Percentiles rank a stretch among this genome's conserved stretches.
Conservation (phyloP, 30 jellyfish, hydroid and myxozoan species). For the Nemopilema nomurai region DNA sequence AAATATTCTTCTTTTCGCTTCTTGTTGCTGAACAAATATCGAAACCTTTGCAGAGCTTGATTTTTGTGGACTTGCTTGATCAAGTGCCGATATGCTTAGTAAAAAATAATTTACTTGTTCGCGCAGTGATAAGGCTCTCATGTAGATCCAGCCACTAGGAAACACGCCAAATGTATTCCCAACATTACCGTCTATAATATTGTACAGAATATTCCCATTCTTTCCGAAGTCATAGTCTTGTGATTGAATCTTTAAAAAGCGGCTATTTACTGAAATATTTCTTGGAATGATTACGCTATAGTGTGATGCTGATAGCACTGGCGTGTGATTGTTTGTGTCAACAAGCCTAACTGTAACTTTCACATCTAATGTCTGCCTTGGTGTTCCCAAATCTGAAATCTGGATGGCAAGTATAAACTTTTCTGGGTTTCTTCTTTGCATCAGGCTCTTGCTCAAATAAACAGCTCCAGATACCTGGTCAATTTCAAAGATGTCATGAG, state of each 20-base stretch:
- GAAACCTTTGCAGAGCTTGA: conserved; percentile 21
- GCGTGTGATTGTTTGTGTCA: conserved; percentile 58
- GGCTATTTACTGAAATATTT: conserved; percentile 52
- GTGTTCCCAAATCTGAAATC: conserved; percentile 59
- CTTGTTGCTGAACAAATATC: conserved; percentile 29
- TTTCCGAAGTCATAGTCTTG: conserved; percentile 53
- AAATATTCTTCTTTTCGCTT: conserved; percentile 8
- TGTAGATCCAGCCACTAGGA: conserved; percentile 74
- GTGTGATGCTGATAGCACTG: conserved; percentile 20
- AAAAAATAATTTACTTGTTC: conserved; percentile 26
- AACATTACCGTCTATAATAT: conserved; percentile 52
- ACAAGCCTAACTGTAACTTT: conserved; percentile 20
- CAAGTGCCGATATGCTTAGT: conserved; percentile 37
- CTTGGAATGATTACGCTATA: conserved; percentile 20
- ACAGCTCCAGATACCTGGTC: conserved; percentile 73
- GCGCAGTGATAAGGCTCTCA: conserved; percentile 20
- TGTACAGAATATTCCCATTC: conserved; percentile 31
- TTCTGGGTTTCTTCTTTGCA: background rate
- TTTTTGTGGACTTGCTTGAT: conserved; percentile 41
- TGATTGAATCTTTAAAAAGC: conserved; percentile 21
- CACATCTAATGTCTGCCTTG: conserved; percentile 1
- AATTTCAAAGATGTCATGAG: conserved; percentile 28
- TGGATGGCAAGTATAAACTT: conserved; percentile 8
- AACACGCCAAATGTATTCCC: conserved; percentile 62
- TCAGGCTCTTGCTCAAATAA: conserved; percentile 39